Base-by-base conservation (phyloP, 2,888 invertebrate genomes). In the Scaeva pyrastri region DNA sequence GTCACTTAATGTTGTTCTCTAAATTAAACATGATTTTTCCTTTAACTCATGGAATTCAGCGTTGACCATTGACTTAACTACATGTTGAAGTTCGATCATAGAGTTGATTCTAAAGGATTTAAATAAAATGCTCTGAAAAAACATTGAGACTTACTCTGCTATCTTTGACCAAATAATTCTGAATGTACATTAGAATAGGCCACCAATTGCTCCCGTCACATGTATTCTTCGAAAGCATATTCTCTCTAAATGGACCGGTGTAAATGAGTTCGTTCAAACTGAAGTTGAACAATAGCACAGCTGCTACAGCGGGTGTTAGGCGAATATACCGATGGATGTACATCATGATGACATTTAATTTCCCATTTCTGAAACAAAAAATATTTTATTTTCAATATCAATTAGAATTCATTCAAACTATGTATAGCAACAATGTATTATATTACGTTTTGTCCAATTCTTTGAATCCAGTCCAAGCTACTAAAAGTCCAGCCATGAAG, bases 401-500 rank as follows among this genome's bases (percentile, higher is more conserved):
- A 7, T 31, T 31, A 3, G 31, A 31, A 31, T n/a, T n/a, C n/a
- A n/a, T n/a, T n/a, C n/a, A n/a, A n/a, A n/a, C n/a, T n/a, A n/a
- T n/a, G n/a, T n/a, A n/a, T n/a, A n/a, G n/a, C n/a, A n/a, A n/a
- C n/a, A n/a, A 2, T n/a, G n/a, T n/a, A n/a, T n/a, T n/a, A 31
- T 7, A 19, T 31, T 50, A 80, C 80, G 48, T 70, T 74, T 68
- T 74, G 52, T 89, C 88, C 16, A 89, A 50, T 62, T 89, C 75
- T 72, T 74, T 80, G 2, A 89, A 76, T 4, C 84, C 68, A 4
- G 81, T 12, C 78, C 88, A 81, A 4, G 93, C 93, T 4, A 93
- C 92, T 0, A 95, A 90, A 8, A 94, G 90, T 12, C 94, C 94
- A 88, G 94, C 94, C 43, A 94, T 88, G 16, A 93, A 88, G 84